Conservation (phyloP, 2,113 vertebrate genomes). For the Alces alces region DNA sequence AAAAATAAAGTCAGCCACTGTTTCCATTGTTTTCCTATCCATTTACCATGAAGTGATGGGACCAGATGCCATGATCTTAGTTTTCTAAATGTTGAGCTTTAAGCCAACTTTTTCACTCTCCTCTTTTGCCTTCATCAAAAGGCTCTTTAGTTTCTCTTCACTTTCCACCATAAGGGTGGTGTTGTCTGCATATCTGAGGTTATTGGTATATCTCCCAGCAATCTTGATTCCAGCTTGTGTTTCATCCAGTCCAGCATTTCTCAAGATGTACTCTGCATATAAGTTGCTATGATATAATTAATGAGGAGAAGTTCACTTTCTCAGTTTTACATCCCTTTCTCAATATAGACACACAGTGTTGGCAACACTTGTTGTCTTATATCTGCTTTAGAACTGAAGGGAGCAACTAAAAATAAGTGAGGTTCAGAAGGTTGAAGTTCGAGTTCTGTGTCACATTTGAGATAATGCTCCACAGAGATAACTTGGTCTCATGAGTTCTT, state of each 20-base stretch:
- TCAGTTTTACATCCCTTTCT: not conserved
- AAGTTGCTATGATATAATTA: not conserved
- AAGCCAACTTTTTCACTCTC: not conserved
- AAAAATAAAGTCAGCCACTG: not conserved
- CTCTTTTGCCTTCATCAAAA: not conserved
- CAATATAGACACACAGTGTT: not conserved
- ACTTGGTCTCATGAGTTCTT: not conserved
- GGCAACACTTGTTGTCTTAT: not conserved
- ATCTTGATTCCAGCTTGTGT: not conserved
- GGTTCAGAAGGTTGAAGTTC: not conserved
- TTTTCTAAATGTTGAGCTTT: not conserved
- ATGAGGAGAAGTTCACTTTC: not conserved
- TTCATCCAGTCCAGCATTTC: not conserved
- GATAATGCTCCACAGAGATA: not conserved
- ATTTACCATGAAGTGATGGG: not conserved
- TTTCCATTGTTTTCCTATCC: not conserved
- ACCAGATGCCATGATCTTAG: not conserved
- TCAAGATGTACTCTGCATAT: not conserved
- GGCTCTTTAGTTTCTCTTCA: not conserved
- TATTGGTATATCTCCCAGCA: not conserved
- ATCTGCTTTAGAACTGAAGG: not conserved
- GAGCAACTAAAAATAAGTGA: not conserved
- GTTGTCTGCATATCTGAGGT: not conserved
- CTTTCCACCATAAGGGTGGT: not conserved
- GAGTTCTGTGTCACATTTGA: not conserved